Base-by-base conservation (phyloP, 2,888 invertebrate genomes). In the Rotaria macrura region DNA sequence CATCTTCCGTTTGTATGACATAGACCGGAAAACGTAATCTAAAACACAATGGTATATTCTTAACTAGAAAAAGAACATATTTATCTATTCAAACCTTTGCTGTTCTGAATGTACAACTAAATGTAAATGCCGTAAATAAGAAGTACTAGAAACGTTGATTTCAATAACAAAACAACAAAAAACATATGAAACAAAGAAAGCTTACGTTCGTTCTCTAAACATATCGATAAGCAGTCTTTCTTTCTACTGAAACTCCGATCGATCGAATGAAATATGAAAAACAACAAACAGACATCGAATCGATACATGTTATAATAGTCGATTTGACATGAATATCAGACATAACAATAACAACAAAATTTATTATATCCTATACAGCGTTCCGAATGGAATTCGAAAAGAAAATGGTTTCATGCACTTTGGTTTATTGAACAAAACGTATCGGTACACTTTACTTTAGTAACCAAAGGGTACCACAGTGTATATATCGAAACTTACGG, bases 51-150 rank as follows among this genome's bases (percentile, higher is more conserved):
- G n/a, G n/a, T n/a, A n/a, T n/a, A n/a, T 29, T 29, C 7, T 29
- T 29, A 49, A 3, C 34, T 17, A 34, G 6, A 7, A 20, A 14
- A 17, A 29, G 14, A 54, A 6, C 25, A 2, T 2, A 57, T 25
- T 12, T 29, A 12, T 38, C 12, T 38, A 20, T 65, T 34, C 43
- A 43, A 25, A 43, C 79, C 43, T 25, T 43, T 79, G 25, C 43
- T 79, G 79, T n/a, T 43, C 43, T 43, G 79, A 43, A 79, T 79
- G 79, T 25, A 79, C 79, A 79, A 79, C 43, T 4, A 79, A 40
- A 79, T 79, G 79, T 43, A 79, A 79, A 40, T 79, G 79, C 43
- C 79, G 79, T 43, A 79, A n/a, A 25, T 79, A 79, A 4, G 79
- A 79, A 10, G 43, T 79, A n/a, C 79, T 79, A 43, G 6, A 79